Evolutionary conservation across 2,113 vertebrate genomes (phyloP).

Genomic region (Emydura subglobosa): DNA sequence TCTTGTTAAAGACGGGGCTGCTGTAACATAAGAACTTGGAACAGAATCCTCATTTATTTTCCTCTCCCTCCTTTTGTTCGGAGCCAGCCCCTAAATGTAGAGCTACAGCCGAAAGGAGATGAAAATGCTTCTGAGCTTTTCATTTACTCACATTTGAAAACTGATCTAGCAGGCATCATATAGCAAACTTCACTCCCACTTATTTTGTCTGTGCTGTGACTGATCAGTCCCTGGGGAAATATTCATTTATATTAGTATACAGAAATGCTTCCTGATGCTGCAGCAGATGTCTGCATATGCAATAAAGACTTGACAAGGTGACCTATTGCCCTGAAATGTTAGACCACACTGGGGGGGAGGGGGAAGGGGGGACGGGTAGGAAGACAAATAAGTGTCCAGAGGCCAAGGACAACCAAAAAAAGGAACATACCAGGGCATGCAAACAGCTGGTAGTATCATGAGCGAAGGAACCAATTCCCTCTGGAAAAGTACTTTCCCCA

Average conservation of each 20-base stretch:
- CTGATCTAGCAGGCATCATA: neutral
- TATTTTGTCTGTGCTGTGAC: neutral
- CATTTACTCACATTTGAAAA: neutral
- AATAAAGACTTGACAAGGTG: neutral
- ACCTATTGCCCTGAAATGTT: conserved; percentile 9
- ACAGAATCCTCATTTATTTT: neutral
- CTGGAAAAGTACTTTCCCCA: neutral
- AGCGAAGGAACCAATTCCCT: neutral
- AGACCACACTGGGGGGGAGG: neutral
- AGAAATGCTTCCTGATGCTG: neutral
- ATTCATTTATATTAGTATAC: neutral
- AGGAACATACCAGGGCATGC: rapidly evolving
- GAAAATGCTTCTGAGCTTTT: neutral
- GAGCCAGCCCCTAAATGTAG: neutral
- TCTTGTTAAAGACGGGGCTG: neutral
- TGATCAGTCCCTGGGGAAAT: conserved; percentile 6
- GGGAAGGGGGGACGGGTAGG: neutral
- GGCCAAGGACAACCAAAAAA: neutral
- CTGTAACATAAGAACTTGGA: neutral
- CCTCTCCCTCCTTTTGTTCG: rapidly evolving
- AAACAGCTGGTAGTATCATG: neutral
- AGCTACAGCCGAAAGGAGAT: neutral
- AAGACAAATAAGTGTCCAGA: neutral
- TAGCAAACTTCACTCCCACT: conserved; percentile 6
- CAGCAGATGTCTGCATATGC: neutral